Evolutionary conservation across 2,113 vertebrate genomes (phyloP).

Genomic region (Chlorocebus sabaeus): DNA sequence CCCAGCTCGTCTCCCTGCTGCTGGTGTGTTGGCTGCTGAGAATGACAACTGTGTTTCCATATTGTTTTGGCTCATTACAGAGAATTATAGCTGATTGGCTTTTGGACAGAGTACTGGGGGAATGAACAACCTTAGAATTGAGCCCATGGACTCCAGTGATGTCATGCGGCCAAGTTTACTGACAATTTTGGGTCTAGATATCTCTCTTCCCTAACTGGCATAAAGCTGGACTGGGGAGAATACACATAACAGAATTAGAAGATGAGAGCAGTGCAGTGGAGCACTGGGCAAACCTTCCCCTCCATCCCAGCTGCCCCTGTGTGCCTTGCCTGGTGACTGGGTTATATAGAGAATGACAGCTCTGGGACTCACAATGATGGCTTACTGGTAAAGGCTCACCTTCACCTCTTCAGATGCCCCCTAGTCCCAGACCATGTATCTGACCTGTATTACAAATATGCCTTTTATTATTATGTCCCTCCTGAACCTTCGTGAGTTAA

Average conservation of each 20-base stretch:
- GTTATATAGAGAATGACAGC: background rate
- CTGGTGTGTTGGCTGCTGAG: background rate
- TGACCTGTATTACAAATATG: background rate
- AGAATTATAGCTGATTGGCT: background rate
- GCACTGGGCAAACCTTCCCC: background rate
- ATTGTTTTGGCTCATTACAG: background rate
- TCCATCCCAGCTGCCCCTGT: background rate
- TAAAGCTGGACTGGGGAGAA: background rate
- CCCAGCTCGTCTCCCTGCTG: background rate
- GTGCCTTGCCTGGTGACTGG: background rate
- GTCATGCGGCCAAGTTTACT: background rate
- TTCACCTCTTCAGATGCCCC: background rate
- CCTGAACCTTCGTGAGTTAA: background rate
- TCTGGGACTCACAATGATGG: background rate
- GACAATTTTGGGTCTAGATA: background rate
- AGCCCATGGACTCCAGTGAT: background rate
- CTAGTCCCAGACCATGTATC: background rate
- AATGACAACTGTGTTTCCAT: background rate
- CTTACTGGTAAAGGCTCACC: background rate
- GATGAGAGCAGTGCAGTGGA: background rate
- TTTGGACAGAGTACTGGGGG: background rate
- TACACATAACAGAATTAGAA: background rate
- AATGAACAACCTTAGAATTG: background rate
- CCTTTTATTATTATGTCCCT: background rate
- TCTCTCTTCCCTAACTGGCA: background rate